phyloP scores from a whole-genome alignment of 2,888 invertebrate species.

The Ctena decussata region DNA sequence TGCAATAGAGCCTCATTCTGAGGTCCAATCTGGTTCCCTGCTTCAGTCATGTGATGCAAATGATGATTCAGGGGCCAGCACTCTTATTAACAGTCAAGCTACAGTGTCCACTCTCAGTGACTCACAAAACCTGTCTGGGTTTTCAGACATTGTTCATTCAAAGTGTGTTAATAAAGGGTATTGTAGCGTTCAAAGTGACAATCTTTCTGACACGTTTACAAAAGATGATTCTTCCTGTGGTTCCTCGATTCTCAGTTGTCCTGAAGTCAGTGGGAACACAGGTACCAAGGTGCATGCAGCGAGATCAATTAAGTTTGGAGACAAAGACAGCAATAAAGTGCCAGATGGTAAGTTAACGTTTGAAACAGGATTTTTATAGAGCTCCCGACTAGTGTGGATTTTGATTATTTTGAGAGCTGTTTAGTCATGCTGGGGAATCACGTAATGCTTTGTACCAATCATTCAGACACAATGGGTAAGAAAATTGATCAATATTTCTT shows the following conservation, averaged over 20 bases:
- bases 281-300: neutral
- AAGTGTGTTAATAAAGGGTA: neutral
- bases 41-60: conserved; percentile 14
- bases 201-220: neutral
- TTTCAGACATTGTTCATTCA: neutral
- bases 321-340: neutral
- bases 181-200: neutral
- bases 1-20: conserved; percentile 3
- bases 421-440: too few species aligned
- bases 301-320: neutral
- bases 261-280: neutral
- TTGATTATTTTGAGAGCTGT: too few species aligned
- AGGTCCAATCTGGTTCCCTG: conserved; percentile 24
- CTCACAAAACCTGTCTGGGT: conserved; percentile 46
- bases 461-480: too few species aligned
- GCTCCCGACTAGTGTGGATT: too few species aligned
- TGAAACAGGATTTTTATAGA: too few species aligned
- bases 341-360: too few species aligned
- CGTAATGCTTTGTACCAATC: too few species aligned
- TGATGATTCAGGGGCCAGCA: conserved; percentile 62
- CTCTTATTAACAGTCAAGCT: conserved; percentile 59
- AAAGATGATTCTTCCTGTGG: neutral
- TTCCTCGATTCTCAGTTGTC: neutral
- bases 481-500: too few species aligned
- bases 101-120: conserved; percentile 60